Conservation (phyloP, 2,888 invertebrate species). For the Dicycla oo region DNA sequence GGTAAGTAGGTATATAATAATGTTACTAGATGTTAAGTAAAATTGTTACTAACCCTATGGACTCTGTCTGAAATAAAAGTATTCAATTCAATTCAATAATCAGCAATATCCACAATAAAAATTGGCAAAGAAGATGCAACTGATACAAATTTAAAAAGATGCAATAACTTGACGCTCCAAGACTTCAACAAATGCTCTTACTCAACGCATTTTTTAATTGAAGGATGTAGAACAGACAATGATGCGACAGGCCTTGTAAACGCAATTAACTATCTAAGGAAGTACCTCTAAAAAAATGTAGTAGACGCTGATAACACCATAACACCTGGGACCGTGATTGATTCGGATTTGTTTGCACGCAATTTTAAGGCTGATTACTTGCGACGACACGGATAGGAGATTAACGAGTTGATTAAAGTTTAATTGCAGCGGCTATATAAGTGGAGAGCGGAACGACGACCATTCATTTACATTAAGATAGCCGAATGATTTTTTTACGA, state of each 20-base stretch:
- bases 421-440: constrained; percentile 65
- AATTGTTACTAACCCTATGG: too few species aligned
- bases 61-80: too few species aligned
- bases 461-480: constrained; percentile 63
- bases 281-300: constrained; percentile 19
- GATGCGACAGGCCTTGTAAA: constrained; percentile 23
- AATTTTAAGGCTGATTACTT: constrained; percentile 66
- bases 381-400: constrained; percentile 61
- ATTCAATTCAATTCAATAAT: too few species aligned
- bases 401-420: constrained; percentile 66
- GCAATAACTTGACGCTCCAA: neutral
- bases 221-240: constrained; percentile 39
- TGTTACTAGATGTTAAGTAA: too few species aligned
- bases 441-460: constrained; percentile 55
- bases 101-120: too few species aligned
- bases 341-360: constrained; percentile 67
- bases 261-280: constrained; percentile 18
- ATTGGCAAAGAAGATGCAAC: neutral
- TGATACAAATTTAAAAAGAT: too few species aligned
- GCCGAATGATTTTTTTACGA: constrained; percentile 60
- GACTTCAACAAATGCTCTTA: neutral
- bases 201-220: constrained; percentile 5
- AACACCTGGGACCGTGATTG: constrained; percentile 55
- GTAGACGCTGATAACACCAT: constrained; percentile 13
- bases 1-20: too few species aligned